Evolutionary conservation across 2,888 invertebrate species (phyloP), one percentile per base, ranked within the genome.

Genomic region (Cephus spinipes): DNA sequence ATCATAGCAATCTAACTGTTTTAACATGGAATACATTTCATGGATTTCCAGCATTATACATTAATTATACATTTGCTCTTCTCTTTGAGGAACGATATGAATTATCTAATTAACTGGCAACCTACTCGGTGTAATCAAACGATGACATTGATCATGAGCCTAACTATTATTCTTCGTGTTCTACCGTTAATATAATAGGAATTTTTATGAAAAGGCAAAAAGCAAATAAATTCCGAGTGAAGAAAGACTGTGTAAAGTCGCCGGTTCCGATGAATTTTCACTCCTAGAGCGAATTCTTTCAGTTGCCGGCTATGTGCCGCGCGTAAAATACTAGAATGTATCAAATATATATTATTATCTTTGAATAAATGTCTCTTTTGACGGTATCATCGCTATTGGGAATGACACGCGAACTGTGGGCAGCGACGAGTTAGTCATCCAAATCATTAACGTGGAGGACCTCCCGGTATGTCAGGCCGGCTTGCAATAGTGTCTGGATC

Each of bases 361-460:
- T 82, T 86, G 79, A 79, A 84, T 81, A 84, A 85, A 80, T 82
- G 83, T 86, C 81, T 85, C 80, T 85, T 80, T 80, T 68, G 74
- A 81, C 79, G 79, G 82, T 85, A 83, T 82, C 84, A 86, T 85
- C 71, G 71, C 32, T 74, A 33, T 23, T 36, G 30, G 30, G 32
- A 33, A 34, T 36, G 74, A 74, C 30, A n/a, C 34, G 35, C 74
- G 15, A 35, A 36, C 35, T 33, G 35, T 23, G 74, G 35, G n/a
- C 71, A 33, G 71, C 71, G 71, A 71, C 71, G 79, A 94, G 84
- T 90, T 90, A 91, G 85, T 91, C 98, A 89, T 99, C 98, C 88
- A 97, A 94, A 92, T 99, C 98, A 88, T 98, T 97, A 71, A 99
- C 96, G 92, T 98, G 98, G 74, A 99, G 93, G 89, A 98, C 97